phyloP scores from a whole-genome alignment of 2,888 invertebrate species.

The Hipparchia semele region DNA sequence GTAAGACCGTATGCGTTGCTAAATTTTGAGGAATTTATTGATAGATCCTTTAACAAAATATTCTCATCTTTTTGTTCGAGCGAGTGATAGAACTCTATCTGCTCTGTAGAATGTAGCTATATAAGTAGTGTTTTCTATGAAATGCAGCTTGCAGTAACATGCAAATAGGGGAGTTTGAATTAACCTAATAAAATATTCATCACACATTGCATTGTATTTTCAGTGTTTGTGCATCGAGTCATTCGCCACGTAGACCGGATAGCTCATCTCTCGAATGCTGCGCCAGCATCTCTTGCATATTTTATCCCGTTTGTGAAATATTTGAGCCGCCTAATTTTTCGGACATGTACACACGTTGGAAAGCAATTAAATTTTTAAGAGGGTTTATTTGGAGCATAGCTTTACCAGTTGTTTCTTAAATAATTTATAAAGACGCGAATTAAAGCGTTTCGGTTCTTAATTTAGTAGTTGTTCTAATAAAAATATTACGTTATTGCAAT shows the following conservation, averaged over 20 bases:
- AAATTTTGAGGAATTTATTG: too few species aligned
- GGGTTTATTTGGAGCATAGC: neutral
- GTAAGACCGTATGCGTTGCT: too few species aligned
- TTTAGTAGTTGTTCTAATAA: neutral
- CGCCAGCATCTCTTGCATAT: constrained; percentile 26
- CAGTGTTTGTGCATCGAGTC: constrained; percentile 19
- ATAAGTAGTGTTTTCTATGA: neutral
- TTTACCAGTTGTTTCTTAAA: neutral
- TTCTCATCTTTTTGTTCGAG: too few species aligned
- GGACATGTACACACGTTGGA: neutral
- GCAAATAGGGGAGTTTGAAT: neutral
- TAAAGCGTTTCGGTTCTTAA: neutral
- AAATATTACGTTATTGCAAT: neutral
- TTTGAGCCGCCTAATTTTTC: constrained; percentile 12
- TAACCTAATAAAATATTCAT: constrained; percentile 14
- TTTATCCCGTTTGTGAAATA: constrained; percentile 21
- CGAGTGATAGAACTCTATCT: neutral
- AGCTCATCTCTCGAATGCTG: constrained; percentile 16
- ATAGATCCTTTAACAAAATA: too few species aligned
- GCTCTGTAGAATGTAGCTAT: neutral
- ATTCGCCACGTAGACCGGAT: constrained; percentile 23
- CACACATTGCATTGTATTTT: constrained; percentile 16
- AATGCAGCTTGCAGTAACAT: neutral
- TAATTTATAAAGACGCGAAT: neutral
- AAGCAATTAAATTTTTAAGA: neutral